Percentiles rank a stretch among this genome's conserved stretches.
Evolutionary conservation across 2,113 vertebrate genomes (phyloP).

Genomic region (Podilymbus podiceps): DNA sequence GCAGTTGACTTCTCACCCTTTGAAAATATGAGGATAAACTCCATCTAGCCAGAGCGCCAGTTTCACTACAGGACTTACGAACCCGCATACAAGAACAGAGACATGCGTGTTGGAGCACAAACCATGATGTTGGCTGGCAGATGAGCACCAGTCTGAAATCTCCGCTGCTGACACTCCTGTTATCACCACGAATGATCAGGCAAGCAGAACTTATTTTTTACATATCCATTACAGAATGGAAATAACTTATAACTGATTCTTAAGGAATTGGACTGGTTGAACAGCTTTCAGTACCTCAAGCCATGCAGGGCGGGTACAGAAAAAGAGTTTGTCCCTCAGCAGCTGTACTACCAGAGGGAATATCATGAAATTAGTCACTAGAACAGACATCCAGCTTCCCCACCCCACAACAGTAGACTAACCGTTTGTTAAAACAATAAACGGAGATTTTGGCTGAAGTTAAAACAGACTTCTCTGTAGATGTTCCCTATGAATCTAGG

Average conservation of each 20-base stretch:
- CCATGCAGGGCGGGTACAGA: fast-evolving
- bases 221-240: neutral
- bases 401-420: neutral
- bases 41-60: neutral
- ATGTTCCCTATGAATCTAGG: neutral
- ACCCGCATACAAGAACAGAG: neutral
- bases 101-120: neutral
- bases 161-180: neutral
- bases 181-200: neutral
- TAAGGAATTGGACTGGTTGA: neutral
- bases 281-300: neutral
- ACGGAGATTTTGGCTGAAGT: neutral
- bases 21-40: neutral
- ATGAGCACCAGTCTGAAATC: neutral
- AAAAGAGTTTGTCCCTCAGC: neutral
- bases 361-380: neutral
- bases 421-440: neutral
- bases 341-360: neutral
- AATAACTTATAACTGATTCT: neutral
- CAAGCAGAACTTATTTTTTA: neutral
- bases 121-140: neutral
- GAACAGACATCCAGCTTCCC: neutral
- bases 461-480: neutral
- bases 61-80: neutral
- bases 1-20: neutral